Percentiles rank a stretch among this genome's conserved stretches.
Evolutionary conservation across 2,797 vertebrate genomes (phyloP).

Genomic region (Vultur gryphus): DNA sequence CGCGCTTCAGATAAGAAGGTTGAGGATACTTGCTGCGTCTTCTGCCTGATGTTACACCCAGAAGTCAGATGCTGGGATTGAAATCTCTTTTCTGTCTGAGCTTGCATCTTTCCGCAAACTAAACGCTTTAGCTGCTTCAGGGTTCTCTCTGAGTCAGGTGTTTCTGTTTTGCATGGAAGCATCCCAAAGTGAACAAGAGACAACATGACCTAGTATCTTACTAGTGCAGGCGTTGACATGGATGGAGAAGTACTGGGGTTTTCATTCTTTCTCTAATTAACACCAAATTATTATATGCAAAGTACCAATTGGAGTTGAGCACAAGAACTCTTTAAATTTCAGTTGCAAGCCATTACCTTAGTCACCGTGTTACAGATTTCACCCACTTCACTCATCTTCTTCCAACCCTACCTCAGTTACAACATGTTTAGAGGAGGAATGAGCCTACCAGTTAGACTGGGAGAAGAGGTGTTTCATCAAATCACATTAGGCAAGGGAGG

Average conservation of each 20-base stretch:
- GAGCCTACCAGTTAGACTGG: not conserved
- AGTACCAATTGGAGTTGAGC: not conserved
- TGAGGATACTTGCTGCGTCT: not conserved
- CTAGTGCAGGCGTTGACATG: not conserved
- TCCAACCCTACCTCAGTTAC: not conserved
- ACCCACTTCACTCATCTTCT: not conserved
- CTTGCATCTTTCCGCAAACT: not conserved
- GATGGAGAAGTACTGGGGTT: not conserved
- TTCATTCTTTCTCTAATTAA: not conserved
- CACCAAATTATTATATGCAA: not conserved
- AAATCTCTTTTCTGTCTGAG: not conserved
- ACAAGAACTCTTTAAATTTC: not conserved
- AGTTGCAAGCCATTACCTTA: not conserved
- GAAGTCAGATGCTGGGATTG: not conserved
- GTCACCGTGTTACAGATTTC: not conserved
- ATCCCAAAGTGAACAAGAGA: not conserved
- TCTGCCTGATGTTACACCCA: not conserved
- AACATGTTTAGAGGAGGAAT: not conserved
- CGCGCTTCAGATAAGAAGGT: not conserved
- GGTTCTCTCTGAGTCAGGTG: not conserved
- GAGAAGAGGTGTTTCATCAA: not conserved
- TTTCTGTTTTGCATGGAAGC: not conserved
- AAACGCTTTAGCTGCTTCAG: not conserved
- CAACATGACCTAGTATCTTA: not conserved
- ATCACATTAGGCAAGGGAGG: not conserved